These are phyloP conservation scores for Parnassius orleans DNA, from an alignment of 2,888 invertebrate species.

Conservation along the genomic window DNA sequence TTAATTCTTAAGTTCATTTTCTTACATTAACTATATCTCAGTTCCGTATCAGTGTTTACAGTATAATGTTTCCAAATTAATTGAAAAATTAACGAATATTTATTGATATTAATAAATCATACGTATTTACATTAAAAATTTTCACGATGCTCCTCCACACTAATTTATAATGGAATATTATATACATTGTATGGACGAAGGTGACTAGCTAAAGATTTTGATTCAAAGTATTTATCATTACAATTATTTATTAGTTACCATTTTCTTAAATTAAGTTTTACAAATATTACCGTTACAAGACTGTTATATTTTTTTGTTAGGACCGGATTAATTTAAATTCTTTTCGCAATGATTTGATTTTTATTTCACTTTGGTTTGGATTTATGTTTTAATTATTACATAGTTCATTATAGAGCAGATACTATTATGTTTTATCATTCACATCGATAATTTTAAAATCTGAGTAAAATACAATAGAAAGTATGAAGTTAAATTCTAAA, in stretches of 20 bases:
- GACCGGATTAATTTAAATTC: neutral
- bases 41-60: slow-evolving; percentile 3
- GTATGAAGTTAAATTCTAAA: too few relatives aligned
- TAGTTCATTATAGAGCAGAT: too few relatives aligned
- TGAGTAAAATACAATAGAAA: too few relatives aligned
- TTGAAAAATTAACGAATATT: neutral
- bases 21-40: neutral
- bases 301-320: too few relatives aligned
- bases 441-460: too few relatives aligned
- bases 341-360: neutral
- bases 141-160: too few relatives aligned
- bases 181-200: too few relatives aligned
- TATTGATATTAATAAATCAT: neutral
- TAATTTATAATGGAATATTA: too few relatives aligned
- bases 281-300: too few relatives aligned
- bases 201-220: too few relatives aligned
- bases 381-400: neutral
- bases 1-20: neutral
- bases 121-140: neutral
- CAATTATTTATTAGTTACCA: neutral
- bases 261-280: neutral
- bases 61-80: neutral
- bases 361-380: neutral
- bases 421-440: too few relatives aligned
- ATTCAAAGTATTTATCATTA: neutral